Base-by-base conservation (phyloP, 2,888 invertebrate species). In the Papilio protenor region DNA sequence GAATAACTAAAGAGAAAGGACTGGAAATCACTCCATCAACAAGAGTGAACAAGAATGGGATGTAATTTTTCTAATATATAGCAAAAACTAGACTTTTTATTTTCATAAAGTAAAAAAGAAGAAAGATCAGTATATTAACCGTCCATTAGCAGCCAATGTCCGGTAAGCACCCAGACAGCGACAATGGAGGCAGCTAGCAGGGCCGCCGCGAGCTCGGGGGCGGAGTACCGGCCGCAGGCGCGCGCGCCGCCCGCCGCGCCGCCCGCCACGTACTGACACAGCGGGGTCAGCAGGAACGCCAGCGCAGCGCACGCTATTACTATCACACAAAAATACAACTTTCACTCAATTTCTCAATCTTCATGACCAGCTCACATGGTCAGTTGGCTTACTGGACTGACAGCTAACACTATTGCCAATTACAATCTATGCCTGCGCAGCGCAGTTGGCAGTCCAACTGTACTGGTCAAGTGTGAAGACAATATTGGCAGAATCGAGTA, bases 111-210 rank as follows among this genome's bases (percentile, higher is more conserved):
- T 3, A 33, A 33, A 33, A 33, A 33, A 40, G 8, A 40, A 40
- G 8, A 8, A 40, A 40, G 40, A 11, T 6, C 16, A 14, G 27
- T 27, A 16, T 14, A 87, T 94, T 89, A 86, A 97, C 97, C 97
- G 94, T 99, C 99, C 99, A 99, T 99, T 76, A 99, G 96, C 84
- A 99, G 96, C 99, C 99, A 99, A 94, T 99, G 99, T 0, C 99
- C 99, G 79, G 99, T 99, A 81, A 99, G 96, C 85, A 99, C 98
- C 99, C 99, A 99, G 83, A 99, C 97, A 94, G 98, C 98, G 79
- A 99, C 99, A 89, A 99, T 98, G 90, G 97, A 97, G 86, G 99
- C 97, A 81, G 99, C 98, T 80, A 99, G 95, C 82, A 98, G 97
- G 90, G 99, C 99, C 79, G 99, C 98, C 86, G 98, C 96, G 80